phyloP scores from a whole-genome alignment of 2,797 vertebrate species.

The Karalla daura region DNA sequence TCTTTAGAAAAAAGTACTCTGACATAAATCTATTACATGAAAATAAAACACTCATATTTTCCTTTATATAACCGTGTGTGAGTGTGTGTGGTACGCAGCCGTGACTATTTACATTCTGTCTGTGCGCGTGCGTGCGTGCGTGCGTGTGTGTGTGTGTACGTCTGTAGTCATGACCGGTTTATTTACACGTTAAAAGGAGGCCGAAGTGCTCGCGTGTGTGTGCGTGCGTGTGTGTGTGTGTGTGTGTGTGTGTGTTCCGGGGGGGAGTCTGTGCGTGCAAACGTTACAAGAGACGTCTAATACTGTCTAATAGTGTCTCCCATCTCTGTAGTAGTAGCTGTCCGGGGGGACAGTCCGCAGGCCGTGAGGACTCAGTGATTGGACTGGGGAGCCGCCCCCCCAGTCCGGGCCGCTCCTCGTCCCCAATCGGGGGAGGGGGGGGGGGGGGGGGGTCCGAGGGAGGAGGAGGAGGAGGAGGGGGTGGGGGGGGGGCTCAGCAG shows the following conservation, averaged over 20 bases:
- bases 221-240: too few relatives aligned
- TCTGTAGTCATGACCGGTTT: constrained; percentile 44
- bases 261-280: constrained; percentile 66
- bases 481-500: too few relatives aligned
- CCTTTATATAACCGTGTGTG: constrained; percentile 69
- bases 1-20: constrained; percentile 81
- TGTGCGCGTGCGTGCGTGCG: constrained; percentile 51
- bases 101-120: constrained; percentile 76
- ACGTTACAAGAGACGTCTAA: constrained; percentile 59
- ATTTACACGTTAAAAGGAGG: constrained; percentile 67
- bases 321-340: constrained; percentile 39
- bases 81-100: constrained; percentile 56
- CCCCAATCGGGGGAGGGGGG: too few relatives aligned
- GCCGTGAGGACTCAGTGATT: constrained; percentile 43
- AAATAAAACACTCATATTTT: constrained; percentile 83
- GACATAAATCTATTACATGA: constrained; percentile 86
- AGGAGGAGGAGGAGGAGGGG: too few relatives aligned
- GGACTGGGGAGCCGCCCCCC: constrained; percentile 22
- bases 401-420: background rate
- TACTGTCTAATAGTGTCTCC: constrained; percentile 72
- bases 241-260: too few relatives aligned
- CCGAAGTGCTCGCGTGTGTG: constrained; percentile 42
- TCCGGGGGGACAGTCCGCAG: constrained; percentile 7
- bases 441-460: too few relatives aligned
- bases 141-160: constrained; percentile 51